phyloP scores from a whole-genome alignment of 2,888 invertebrate genomes.

The Eutolmus rufibarbis region DNA sequence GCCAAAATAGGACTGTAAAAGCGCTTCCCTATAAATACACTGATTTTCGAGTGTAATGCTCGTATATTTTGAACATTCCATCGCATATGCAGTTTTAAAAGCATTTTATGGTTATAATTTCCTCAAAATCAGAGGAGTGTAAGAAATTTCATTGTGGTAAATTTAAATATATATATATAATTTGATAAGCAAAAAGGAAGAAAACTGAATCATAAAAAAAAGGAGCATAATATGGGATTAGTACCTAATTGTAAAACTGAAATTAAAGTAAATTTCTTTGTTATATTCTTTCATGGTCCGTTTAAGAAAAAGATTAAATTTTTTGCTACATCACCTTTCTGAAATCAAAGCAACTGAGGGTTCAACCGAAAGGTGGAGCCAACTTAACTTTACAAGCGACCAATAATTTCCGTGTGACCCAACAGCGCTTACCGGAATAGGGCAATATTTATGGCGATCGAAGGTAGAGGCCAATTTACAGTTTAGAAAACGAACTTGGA shows the following conservation, averaged over 20 bases:
- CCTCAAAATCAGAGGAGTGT: too few relatives aligned
- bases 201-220: too few relatives aligned
- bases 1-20: too few relatives aligned
- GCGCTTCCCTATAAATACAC: too few relatives aligned
- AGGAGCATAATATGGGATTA: neutral
- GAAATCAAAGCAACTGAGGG: neutral
- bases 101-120: too few relatives aligned
- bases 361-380: neutral
- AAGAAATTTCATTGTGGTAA: too few relatives aligned
- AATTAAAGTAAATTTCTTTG: neutral
- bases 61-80: too few relatives aligned
- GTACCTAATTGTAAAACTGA: neutral
- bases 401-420: neutral
- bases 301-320: neutral
- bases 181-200: too few relatives aligned
- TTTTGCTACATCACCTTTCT: neutral
- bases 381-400: neutral
- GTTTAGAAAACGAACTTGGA: neutral
- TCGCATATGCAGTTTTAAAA: too few relatives aligned
- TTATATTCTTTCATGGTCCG: neutral
- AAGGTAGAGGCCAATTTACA: neutral
- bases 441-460: conserved; percentile 12
- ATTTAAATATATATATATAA: too few relatives aligned
- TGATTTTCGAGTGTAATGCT: too few relatives aligned
- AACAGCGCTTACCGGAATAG: neutral